A percentile compares a stretch with the other conserved stretches of the same genome.
These are phyloP conservation scores for Ectobius pallidus DNA, from an alignment of 2,888 invertebrate genomes.

Conservation along the genomic window DNA sequence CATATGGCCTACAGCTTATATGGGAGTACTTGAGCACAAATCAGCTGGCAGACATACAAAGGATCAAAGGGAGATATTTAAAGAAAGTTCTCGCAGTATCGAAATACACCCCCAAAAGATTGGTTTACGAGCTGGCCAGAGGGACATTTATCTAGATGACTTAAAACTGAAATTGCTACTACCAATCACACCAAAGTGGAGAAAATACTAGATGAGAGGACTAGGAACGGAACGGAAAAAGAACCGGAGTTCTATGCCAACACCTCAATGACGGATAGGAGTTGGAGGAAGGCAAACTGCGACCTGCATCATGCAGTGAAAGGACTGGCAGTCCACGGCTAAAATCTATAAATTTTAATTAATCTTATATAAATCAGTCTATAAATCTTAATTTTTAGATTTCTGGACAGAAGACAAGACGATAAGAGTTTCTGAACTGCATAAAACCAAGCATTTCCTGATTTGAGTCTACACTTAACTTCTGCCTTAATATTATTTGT, in stretches of 20 bases:
- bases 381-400: no score
- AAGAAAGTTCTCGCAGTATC: background rate
- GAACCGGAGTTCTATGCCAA: no score
- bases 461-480: no score
- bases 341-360: no score
- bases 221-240: background rate
- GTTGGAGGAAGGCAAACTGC: background rate
- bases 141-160: background rate
- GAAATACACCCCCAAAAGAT: background rate
- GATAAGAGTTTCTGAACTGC: no score
- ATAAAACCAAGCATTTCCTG: no score
- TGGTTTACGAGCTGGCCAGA: background rate
- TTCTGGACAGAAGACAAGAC: no score
- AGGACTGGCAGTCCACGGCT: background rate
- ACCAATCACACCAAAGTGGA: background rate
- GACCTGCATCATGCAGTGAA: background rate
- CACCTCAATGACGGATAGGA: background rate
- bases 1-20: background rate
- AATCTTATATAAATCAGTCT: no score
- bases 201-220: background rate
- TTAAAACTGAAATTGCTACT: slow-evolving; percentile 4
- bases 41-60: background rate
- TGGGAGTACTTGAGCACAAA: background rate
- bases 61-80: background rate
- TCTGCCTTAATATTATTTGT: no score